Conservation (phyloP, 2,113 vertebrate species). For the Gila orcuttii region DNA sequence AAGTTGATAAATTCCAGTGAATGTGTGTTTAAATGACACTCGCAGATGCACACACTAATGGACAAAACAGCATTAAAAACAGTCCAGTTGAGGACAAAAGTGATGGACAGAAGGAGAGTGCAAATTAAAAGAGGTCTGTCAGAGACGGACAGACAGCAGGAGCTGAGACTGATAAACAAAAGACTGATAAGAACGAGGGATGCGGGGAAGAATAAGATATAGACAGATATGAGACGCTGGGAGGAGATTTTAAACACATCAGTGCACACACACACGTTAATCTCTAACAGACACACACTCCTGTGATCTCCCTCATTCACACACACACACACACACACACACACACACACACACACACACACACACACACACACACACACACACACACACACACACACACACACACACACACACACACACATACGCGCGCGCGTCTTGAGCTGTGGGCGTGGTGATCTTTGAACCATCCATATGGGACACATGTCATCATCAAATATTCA, state of each 20-base stretch:
- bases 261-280: slow-evolving; percentile 26
- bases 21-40: slow-evolving; percentile 12
- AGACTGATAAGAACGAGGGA: slow-evolving; percentile 50
- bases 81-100: slow-evolving; percentile 18
- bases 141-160: slow-evolving; percentile 45
- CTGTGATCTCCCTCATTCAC: slow-evolving; percentile 2
- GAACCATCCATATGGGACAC: slow-evolving; percentile 67
- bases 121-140: slow-evolving; percentile 32
- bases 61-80: slow-evolving; percentile 1
- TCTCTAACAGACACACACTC: slow-evolving; percentile 27
- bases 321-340: slow-evolving; percentile 5
- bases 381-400: neutral
- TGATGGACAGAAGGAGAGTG: slow-evolving; percentile 33
- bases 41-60: neutral
- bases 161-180: slow-evolving; percentile 51
- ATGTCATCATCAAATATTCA: slow-evolving; percentile 72
- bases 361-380: neutral
- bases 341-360: neutral
- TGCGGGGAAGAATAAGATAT: slow-evolving; percentile 41
- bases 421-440: slow-evolving; percentile 29
- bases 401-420: neutral
- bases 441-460: slow-evolving; percentile 48
- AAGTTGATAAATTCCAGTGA: neutral
- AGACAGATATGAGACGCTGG: slow-evolving; percentile 41
- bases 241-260: slow-evolving; percentile 8